phyloP scores from a whole-genome alignment of 2,797 vertebrate genomes.

The Xiphophorus birchmanni region DNA sequence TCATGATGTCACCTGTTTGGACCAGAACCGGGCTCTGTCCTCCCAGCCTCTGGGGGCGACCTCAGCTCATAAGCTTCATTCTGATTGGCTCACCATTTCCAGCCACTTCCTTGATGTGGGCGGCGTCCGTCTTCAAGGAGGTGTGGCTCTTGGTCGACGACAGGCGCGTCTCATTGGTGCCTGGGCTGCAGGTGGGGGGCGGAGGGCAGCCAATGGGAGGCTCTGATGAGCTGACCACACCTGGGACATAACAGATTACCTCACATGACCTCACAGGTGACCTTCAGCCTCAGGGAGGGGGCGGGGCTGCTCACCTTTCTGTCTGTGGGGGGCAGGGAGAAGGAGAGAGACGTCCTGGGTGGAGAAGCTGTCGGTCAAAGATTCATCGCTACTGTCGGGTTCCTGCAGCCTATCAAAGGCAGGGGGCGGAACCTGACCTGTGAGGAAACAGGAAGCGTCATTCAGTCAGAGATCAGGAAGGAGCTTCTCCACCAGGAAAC shows the following conservation, averaged over 20 bases:
- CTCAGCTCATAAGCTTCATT: background rate
- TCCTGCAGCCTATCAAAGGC: slow-evolving; percentile 41
- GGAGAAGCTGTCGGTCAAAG: slow-evolving; percentile 42
- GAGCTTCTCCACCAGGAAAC: no score
- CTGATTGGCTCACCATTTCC: slow-evolving; percentile 77
- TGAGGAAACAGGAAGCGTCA: background rate
- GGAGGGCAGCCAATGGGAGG: slow-evolving; percentile 61
- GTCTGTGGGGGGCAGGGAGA: slow-evolving; percentile 49
- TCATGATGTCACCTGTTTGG: background rate
- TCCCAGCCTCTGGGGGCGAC: no score
- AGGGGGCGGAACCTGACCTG: slow-evolving; percentile 41
- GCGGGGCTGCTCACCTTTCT: slow-evolving; percentile 36
- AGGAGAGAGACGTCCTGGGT: slow-evolving; percentile 60
- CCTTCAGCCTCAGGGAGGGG: background rate
- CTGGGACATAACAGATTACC: slow-evolving; percentile 38
- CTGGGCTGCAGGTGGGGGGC: slow-evolving; percentile 1
- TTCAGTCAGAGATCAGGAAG: no score
- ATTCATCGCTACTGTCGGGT: slow-evolving; percentile 50
- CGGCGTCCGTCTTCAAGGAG: slow-evolving; percentile 67
- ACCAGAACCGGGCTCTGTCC: background rate
- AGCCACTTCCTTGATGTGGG: slow-evolving; percentile 78
- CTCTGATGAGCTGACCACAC: slow-evolving; percentile 32
- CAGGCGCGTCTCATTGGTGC: slow-evolving; percentile 53
- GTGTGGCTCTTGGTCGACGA: slow-evolving; percentile 70
- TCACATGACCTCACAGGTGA: slow-evolving; percentile 14